phyloP scores from a whole-genome alignment of 1,140 invertebrate genomes.

The Wasmannia auropunctata region DNA sequence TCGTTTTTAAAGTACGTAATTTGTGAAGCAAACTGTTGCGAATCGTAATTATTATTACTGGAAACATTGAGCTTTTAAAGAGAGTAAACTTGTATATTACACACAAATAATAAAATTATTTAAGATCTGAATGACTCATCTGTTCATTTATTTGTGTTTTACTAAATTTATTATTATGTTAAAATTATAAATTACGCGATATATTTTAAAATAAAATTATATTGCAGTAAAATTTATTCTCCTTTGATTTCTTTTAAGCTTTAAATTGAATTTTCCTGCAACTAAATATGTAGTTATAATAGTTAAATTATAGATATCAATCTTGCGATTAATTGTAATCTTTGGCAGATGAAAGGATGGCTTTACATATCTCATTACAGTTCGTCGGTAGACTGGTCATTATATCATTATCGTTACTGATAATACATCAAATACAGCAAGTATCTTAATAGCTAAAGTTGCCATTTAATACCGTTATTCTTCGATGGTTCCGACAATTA shows the following conservation, averaged over 20 bases:
- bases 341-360: neutral
- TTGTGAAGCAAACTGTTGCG: neutral
- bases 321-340: conserved; percentile 13
- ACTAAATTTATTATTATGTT: neutral
- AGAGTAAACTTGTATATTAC: too few relatives aligned
- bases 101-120: neutral
- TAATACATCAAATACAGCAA: conserved; percentile 10
- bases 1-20: neutral
- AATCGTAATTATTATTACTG: neutral
- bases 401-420: neutral
- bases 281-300: neutral
- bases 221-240: neutral
- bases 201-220: neutral
- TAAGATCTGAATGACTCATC: too few relatives aligned
- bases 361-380: neutral
- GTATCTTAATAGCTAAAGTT: neutral
- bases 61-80: neutral
- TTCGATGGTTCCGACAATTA: neutral
- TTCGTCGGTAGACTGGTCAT: neutral
- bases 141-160: too few relatives aligned
- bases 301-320: neutral
- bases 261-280: neutral
- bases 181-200: neutral
- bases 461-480: neutral
- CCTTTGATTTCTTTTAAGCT: neutral